Evolutionary conservation across 1,140 invertebrate species (phyloP).

Genomic region (Tribolium madens): DNA sequence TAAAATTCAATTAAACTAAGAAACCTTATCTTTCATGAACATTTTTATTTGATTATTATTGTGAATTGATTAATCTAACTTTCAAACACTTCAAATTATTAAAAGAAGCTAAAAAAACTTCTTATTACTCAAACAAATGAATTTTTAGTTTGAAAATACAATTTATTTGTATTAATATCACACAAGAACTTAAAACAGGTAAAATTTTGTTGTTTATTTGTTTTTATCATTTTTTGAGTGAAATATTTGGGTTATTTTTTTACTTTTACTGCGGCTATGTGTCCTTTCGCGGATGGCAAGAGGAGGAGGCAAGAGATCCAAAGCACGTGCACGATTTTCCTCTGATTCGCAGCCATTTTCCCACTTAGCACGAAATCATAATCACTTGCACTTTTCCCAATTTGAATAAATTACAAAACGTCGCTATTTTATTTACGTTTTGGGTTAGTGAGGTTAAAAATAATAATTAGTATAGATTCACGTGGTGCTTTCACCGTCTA

Average conservation of each 20-base stretch:
- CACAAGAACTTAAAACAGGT: no score
- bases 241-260: not conserved
- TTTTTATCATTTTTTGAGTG: no score
- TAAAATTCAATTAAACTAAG: no score
- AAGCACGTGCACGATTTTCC: slow-evolving; percentile 18
- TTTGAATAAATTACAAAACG: slow-evolving; percentile 24
- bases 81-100: no score
- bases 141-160: no score
- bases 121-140: no score
- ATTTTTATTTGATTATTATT: no score
- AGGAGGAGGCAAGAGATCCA: slow-evolving; percentile 8
- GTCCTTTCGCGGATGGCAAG: slow-evolving; percentile 12
- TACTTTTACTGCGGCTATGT: slow-evolving; percentile 17
- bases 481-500: slow-evolving; percentile 51
- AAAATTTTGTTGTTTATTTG: no score
- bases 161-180: no score
- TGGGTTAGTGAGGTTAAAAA: slow-evolving; percentile 26
- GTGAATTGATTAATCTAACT: no score
- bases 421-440: slow-evolving; percentile 2
- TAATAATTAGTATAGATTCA: slow-evolving; percentile 24
- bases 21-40: no score
- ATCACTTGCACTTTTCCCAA: slow-evolving; percentile 29
- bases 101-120: no score
- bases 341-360: slow-evolving; percentile 12
- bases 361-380: not conserved